Conservation (phyloP, 2,113 vertebrate genomes). For the Oncorhynchus mykiss region DNA sequence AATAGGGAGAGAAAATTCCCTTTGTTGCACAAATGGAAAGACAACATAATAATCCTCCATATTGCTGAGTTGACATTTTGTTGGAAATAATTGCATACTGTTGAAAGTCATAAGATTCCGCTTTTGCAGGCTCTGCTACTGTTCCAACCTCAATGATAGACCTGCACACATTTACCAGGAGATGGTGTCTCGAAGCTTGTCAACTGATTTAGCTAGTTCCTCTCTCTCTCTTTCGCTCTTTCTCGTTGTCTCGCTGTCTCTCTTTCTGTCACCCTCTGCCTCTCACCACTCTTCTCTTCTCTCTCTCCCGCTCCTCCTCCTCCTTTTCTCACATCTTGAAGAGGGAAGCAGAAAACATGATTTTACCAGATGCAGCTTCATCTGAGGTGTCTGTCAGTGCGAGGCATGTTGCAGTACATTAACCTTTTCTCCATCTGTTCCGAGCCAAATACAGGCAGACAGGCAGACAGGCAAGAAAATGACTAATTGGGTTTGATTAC, state of each 20-base stretch:
- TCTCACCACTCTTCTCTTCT: background rate
- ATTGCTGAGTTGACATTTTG: too few species aligned
- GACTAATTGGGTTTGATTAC: constrained; percentile 54
- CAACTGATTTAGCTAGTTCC: background rate
- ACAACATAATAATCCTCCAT: too few species aligned
- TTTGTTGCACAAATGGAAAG: too few species aligned
- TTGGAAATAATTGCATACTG: too few species aligned
- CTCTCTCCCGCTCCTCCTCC: too few species aligned
- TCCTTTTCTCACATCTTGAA: background rate
- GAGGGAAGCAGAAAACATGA: constrained; percentile 9
- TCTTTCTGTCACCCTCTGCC: background rate
- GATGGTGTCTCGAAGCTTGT: constrained; percentile 3
- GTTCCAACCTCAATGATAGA: too few species aligned
- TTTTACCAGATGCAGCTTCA: constrained; percentile 58
- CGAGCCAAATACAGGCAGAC: background rate
- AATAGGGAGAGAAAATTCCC: too few species aligned
- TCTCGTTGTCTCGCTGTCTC: too few species aligned
- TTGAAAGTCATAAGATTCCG: too few species aligned
- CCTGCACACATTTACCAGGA: background rate
- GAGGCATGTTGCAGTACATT: constrained; percentile 41
- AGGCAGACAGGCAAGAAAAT: constrained; percentile 26
- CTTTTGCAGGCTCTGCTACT: too few species aligned
- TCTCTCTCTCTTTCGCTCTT: too few species aligned
- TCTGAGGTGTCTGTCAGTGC: constrained; percentile 51
- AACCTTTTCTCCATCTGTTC: constrained; percentile 65